Evolutionary conservation across 2,888 invertebrate genomes (phyloP).

Genomic region (Oscheius sp.): DNA sequence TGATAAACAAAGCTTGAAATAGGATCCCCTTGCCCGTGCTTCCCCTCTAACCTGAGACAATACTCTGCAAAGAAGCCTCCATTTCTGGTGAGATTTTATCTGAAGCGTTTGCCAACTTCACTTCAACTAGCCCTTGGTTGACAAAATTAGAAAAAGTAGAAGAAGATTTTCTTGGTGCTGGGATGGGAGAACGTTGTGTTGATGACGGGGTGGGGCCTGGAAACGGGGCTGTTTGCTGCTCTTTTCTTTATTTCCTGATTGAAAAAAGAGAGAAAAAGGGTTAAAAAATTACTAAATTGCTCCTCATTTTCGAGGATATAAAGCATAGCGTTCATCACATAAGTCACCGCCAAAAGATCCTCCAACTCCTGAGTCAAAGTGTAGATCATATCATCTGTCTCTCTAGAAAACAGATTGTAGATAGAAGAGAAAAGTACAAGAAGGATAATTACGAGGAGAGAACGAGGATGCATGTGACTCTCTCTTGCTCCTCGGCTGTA

Average conservation of each 20-base stretch:
- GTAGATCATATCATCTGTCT: constrained; percentile 3
- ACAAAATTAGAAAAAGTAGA: constrained; percentile 1
- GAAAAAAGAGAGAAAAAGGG: neutral
- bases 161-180: neutral
- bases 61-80: neutral
- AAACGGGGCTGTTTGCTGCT: no score
- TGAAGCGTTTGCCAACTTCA: neutral
- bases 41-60: neutral
- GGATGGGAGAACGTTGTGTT: neutral
- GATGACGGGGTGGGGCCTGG: neutral
- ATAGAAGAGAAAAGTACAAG: neutral
- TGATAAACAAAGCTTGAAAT: neutral
- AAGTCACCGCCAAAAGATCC: constrained; percentile 28
- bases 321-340: constrained; percentile 26
- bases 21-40: no score
- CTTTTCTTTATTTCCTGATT: neutral
- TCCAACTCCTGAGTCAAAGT: constrained; percentile 23
- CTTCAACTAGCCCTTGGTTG: neutral
- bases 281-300: neutral
- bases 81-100: neutral
- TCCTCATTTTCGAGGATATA: constrained; percentile 19
- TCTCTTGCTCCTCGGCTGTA: constrained; percentile 1
- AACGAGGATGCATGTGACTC: constrained; percentile 15
- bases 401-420: no score
- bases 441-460: neutral